Evolutionary conservation across 2,113 vertebrate species (phyloP).

Genomic region (Phalacrocorax aristotelis): DNA sequence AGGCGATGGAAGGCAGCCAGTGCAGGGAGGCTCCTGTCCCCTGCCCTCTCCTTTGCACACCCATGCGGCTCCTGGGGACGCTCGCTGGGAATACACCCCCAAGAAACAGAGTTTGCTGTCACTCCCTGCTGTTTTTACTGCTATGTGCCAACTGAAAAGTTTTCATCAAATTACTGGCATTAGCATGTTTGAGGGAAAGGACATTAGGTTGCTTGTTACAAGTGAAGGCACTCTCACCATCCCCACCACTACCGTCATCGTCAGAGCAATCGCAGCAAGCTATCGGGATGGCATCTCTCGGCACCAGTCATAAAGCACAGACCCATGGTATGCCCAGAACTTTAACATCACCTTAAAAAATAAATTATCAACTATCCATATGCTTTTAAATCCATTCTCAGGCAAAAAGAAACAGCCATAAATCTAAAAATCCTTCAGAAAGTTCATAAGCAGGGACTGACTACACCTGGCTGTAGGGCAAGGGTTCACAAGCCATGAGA

Average conservation of each 20-base stretch:
- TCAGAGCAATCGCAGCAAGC: background rate
- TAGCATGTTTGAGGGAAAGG: conserved; percentile 46
- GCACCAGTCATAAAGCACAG: background rate
- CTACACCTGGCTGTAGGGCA: background rate
- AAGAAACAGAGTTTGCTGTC: background rate
- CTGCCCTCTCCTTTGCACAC: background rate
- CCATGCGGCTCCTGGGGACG: background rate
- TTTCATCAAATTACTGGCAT: conserved; percentile 61
- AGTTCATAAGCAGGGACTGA: background rate
- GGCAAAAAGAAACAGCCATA: background rate
- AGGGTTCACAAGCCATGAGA: background rate
- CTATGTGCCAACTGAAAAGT: conserved; percentile 34
- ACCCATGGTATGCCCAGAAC: background rate
- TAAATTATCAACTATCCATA: background rate
- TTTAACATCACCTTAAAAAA: background rate
- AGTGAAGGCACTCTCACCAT: conserved; percentile 15
- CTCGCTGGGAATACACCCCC: background rate
- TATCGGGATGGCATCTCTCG: background rate
- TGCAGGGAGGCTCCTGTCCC: background rate
- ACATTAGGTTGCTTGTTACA: conserved; percentile 27
- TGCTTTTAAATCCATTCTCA: background rate
- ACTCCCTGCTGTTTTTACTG: conserved; percentile 6
- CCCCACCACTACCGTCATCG: background rate
- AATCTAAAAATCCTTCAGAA: background rate
- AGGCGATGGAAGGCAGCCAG: background rate